Evolutionary conservation across 1,140 invertebrate species (phyloP), one percentile per base, ranked within the genome.

Genomic region (Vanessa tameamea): DNA sequence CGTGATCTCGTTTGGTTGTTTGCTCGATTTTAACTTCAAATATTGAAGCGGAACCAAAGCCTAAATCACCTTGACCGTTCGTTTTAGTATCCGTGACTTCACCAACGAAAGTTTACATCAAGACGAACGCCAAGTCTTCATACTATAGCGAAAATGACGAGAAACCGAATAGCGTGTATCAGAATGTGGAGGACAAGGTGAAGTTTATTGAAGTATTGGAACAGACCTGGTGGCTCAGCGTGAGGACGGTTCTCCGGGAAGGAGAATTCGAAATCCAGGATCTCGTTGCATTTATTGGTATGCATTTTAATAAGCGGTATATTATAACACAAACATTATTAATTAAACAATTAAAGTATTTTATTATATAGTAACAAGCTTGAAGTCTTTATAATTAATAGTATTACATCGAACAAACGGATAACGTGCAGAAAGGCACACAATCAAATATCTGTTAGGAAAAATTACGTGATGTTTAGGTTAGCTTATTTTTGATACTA

Each of bases 101-200:
- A 13, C 87, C 93, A 59, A 87, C 91, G 47, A 90, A 84, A 69
- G 87, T 93, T 23, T 93, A 93, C 80, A 86, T 93, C 75, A 81
- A 84, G n/a, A 93, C 93, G 26, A 88, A 84, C 63, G 84, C 79
- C 15, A 89, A 90, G 69, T 91, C 83, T 14, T 73, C 84, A 20
- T 87, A 90, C 82, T 93, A 93, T 82, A 92, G 92, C 78, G 78
- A 83, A 43, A 93, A 93, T 64, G 93, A 93, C 70, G 88, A 88
- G 16, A 76, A 82, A 75, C 72, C 67, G 47, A 77, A 66, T 72
- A 73, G 59, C 50, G 64, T 67, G 64, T 81, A 43, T 68, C 63
- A 77, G 47, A 71, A 51, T n/a, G 67, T 82, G 20, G 83, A 77
- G 37, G 83, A 87, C 65, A 85, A 72, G 71, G 83, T 88, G 70